Evolutionary conservation across 2,888 invertebrate genomes (phyloP).

Genomic region (Lycocerus yunnanus): DNA sequence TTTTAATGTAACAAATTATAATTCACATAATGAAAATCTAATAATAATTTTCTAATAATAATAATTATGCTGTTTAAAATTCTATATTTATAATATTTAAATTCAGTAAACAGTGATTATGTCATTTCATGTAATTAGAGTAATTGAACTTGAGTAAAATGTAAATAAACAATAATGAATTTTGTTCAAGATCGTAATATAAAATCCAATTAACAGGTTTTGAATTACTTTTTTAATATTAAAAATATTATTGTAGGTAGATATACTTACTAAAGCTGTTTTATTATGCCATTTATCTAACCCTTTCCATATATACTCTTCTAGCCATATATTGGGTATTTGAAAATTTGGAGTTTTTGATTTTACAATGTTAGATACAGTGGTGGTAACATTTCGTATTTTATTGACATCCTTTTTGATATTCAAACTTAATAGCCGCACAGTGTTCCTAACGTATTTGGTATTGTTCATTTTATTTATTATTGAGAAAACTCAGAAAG

Average conservation of each 20-base stretch:
- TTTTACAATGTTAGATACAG: slow-evolving; percentile 24
- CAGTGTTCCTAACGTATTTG: background rate
- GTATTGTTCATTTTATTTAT: background rate
- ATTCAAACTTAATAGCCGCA: background rate
- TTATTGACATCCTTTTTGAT: background rate
- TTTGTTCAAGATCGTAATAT: background rate
- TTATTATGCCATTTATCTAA: slow-evolving; percentile 68
- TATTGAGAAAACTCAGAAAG: background rate
- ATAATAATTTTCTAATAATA: no score
- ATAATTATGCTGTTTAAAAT: background rate
- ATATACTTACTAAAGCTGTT: slow-evolving; percentile 65
- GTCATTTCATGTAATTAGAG: background rate
- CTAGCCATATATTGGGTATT: slow-evolving; percentile 60
- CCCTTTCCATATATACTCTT: slow-evolving; percentile 67
- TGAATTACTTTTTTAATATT: slow-evolving; percentile 45
- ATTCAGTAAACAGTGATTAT: background rate
- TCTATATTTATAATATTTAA: background rate
- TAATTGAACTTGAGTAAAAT: background rate
- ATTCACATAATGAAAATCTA: background rate
- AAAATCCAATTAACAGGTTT: background rate
- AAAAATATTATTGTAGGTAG: no score
- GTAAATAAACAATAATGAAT: background rate
- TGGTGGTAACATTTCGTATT: slow-evolving; percentile 36
- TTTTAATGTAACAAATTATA: background rate
- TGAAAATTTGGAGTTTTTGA: slow-evolving; percentile 48